Conservation (phyloP, 2,888 invertebrate species). For the Lycophotia porphyrea region DNA sequence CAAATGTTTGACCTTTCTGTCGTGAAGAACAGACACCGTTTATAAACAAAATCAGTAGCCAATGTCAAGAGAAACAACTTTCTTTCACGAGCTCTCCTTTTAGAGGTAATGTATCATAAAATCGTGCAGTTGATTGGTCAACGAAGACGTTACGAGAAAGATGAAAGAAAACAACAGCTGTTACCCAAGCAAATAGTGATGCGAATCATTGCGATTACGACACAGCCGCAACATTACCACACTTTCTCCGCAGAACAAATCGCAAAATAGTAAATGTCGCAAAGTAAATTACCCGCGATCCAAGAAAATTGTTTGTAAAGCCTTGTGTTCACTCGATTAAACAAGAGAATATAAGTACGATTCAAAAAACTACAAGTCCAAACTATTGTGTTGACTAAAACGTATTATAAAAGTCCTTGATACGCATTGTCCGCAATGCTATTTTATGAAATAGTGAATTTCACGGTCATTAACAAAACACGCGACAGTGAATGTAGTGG, state of each 20-base stretch:
- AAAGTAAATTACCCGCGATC: constrained; percentile 61
- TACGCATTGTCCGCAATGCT: constrained; percentile 29
- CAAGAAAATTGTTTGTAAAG: constrained; percentile 47
- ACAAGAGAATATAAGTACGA: background rate
- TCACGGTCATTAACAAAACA: constrained; percentile 73
- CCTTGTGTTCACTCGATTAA: constrained; percentile 21
- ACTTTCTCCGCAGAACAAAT: constrained; percentile 77
- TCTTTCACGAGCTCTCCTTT: constrained; percentile 52
- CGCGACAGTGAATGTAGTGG: constrained; percentile 42
- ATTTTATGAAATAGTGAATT: constrained; percentile 63
- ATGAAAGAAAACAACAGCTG: constrained; percentile 52
- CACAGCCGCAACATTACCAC: constrained; percentile 72
- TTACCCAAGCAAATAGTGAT: constrained; percentile 60
- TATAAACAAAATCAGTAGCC: constrained; percentile 31
- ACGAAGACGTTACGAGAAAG: constrained; percentile 51
- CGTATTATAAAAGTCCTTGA: constrained; percentile 28
- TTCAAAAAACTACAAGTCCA: background rate
- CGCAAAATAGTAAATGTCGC: constrained; percentile 67
- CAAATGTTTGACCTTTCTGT: constrained; percentile 63
- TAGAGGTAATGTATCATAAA: constrained; percentile 37
- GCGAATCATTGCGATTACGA: constrained; percentile 72
- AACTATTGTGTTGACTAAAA: constrained; percentile 26
- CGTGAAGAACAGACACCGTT: constrained; percentile 11
- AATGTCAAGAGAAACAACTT: constrained; percentile 64
- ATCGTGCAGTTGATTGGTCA: constrained; percentile 40